Percentiles rank a stretch among this genome's conserved stretches.
Evolutionary conservation across 2,113 vertebrate species (phyloP).

Genomic region (Tenebrosternarchus preto): DNA sequence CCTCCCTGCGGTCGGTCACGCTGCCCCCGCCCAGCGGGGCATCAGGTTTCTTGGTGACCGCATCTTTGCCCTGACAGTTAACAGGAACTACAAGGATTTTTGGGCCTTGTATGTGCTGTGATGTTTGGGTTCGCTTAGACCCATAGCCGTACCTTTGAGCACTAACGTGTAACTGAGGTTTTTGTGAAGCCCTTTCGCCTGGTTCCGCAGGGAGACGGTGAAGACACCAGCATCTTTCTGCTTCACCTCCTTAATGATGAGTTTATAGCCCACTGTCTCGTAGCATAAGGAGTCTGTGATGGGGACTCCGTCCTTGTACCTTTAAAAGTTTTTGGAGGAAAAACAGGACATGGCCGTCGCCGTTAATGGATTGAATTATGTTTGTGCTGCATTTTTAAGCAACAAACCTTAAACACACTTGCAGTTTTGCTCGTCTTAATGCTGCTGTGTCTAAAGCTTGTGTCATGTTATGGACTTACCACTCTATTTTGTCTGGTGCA

Average conservation of each 20-base stretch:
- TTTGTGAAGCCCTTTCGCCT: slow-evolving; percentile 66
- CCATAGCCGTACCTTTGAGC: slow-evolving; percentile 77
- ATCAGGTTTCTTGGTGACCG: slow-evolving; percentile 28
- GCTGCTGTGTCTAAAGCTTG: not conserved
- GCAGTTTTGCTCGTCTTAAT: not conserved
- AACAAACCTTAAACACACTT: too few species aligned
- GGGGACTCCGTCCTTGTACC: slow-evolving; percentile 83
- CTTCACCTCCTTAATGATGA: slow-evolving; percentile 77
- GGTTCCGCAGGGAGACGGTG: slow-evolving; percentile 78
- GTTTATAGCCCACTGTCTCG: slow-evolving; percentile 65
- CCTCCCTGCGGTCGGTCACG: slow-evolving; percentile 31
- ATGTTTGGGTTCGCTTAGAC: too few species aligned
- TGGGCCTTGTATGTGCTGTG: not conserved
- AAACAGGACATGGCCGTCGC: not conserved
- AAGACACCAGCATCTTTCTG: slow-evolving; percentile 79
- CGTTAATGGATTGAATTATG: not conserved
- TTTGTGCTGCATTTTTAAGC: too few species aligned
- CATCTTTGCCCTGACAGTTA: slow-evolving; percentile 16
- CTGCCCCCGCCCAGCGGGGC: slow-evolving; percentile 43
- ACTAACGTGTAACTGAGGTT: slow-evolving; percentile 81
- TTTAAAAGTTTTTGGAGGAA: slow-evolving; percentile 54
- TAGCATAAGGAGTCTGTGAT: slow-evolving; percentile 79
- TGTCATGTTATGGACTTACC: slow-evolving; percentile 70
- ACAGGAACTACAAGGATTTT: slow-evolving; percentile 16
- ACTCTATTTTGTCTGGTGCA: slow-evolving; percentile 65